phyloP scores from a whole-genome alignment of 64 coral and sea anemone genomes.

The Catalaphyllia jardinei region DNA sequence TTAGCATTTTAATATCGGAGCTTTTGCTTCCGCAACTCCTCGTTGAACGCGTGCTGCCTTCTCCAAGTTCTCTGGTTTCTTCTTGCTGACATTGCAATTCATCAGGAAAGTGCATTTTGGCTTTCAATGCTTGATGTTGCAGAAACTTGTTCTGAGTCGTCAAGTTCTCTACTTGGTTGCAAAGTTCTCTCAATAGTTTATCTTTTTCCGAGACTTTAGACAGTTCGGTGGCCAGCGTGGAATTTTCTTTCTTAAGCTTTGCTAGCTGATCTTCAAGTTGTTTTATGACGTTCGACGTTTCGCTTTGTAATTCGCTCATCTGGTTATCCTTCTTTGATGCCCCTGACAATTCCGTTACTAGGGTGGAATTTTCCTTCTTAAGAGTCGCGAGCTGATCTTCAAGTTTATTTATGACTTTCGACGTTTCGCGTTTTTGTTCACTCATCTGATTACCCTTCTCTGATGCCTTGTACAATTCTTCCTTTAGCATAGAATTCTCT shows the following conservation, averaged over 20 bases:
- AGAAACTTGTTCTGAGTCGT: background rate
- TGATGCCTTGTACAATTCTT: background rate
- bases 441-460: background rate
- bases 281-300: background rate
- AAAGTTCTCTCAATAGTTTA: background rate
- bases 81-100: background rate
- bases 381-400: background rate
- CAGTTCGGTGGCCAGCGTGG: background rate
- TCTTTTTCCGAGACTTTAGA: too few relatives aligned
- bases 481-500: background rate
- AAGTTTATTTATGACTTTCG: background rate
- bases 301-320: background rate
- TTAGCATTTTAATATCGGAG: background rate
- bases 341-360: background rate
- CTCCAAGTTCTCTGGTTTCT: background rate
- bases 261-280: background rate
- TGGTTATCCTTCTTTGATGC: background rate
- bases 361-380: background rate
- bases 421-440: background rate
- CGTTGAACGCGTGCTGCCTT: too few relatives aligned
- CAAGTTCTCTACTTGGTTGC: background rate
- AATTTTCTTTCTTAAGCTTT: background rate
- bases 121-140: background rate
- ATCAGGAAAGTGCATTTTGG: background rate
- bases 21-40: background rate